Evolutionary conservation across 2,888 invertebrate species (phyloP), one percentile per base, ranked within the genome.

Genomic region (Pollenia labialis): DNA sequence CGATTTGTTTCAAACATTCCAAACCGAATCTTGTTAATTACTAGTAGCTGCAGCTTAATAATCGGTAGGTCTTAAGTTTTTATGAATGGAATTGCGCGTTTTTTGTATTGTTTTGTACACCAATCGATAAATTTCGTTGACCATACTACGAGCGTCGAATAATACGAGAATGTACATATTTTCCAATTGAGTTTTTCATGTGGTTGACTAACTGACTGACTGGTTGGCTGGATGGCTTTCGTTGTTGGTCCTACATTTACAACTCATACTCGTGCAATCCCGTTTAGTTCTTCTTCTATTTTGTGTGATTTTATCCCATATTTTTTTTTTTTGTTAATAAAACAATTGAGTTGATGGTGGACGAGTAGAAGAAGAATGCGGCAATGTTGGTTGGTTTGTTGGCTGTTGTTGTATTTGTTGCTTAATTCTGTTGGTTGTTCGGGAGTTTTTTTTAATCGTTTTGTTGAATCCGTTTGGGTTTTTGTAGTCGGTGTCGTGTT

Each of bases 81-180:
- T 93, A 93, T 93, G 93, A 93, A 93, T 93, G 93, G 92, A 92
- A 88, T 93, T 90, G 85, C 90, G 89, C 90, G 91, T 88, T 87
- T 92, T 92, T 82, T 79, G 23, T 56, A 44, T 46, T 69, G 32
- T 58, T 89, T 87, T 89, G 89, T 90, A 91, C 90, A 91, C 90
- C 90, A 91, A 93, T 93, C 93, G 92, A 93, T 93, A 93, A 93
- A 92, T 92, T 91, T 66, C 74, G 71, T 90, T 92, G 90, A 83
- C 87, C 81, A 84, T 85, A 79, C 81, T 81, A 71, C 58, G 40
- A 75, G 56, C 64, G 8, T 72, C 46, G 2, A 32, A 48, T 32
- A 32, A 32, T 32, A 32, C 32, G 32, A 32, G 32, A 32, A 32
- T 54, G 9, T 42, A n/a, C n/a, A n/a, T n/a, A 40, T 54, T 60